Base-by-base conservation (phyloP, 1,140 invertebrate genomes). In the Drosophila guanche region DNA sequence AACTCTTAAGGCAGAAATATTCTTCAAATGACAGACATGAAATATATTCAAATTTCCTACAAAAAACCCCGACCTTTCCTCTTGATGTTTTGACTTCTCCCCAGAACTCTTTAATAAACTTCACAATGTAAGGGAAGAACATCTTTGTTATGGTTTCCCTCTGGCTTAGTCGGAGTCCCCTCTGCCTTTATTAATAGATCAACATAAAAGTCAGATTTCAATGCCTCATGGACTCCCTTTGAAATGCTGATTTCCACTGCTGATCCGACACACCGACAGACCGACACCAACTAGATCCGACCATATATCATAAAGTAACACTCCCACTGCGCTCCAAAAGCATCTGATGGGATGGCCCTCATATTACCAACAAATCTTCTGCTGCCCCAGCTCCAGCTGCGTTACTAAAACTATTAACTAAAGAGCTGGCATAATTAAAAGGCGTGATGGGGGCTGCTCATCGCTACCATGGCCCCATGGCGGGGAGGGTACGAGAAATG, bases 371-470 rank as follows among this genome's bases (percentile, higher is more conserved):
- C 67, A 73, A 73, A 71, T 57, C 61, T 65, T 52, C n/a, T 14
- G 22, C 6, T 8, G 16, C 25, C 63, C 63, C 62, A 3, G 37
- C 72, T 67, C 78, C 78, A 80, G 78, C 78, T 81, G 77, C 67
- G 80, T 77, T 76, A 75, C 80, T 76, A 85, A 85, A 80, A 76
- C 80, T 85, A 85, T 85, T 85, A 85, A 86, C 80, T 85, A 85
- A 85, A 85, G 80, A 85, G 81, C 80, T 85, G 76, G 75, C 84
- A 85, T 85, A 85, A 85, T 85, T 86, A 85, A 85, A 73, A 73
- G 80, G 80, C 80, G 80, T 80, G 81, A 86, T 76, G 77, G 70
- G 48, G 33, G 33, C 33, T 37, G 33, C 66, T 57, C 70, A 56
- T 52, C 46, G 78, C 66, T 52, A 84, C 47, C 41, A 67, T 37